Evolutionary conservation across 2,888 invertebrate species (phyloP), one percentile per base, ranked within the genome.

Genomic region (Iphiclides podalirius): DNA sequence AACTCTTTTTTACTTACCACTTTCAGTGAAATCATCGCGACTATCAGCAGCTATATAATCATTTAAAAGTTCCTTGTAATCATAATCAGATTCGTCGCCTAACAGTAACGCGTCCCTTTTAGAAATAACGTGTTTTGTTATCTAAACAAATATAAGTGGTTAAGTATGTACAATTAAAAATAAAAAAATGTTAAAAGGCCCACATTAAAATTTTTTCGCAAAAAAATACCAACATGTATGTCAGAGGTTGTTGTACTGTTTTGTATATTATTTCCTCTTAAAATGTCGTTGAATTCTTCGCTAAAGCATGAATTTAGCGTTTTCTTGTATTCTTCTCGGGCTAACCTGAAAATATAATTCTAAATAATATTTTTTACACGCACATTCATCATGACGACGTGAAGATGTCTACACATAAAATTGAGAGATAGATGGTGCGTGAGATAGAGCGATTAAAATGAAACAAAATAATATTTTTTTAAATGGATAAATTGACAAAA

Each of bases 41-140:
- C 42, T 59, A 4, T 85, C 58, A 47, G 81, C 72, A n/a, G 70
- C 70, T 23, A 83, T 66, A 55, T 91, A 92, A 58, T 90, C 90
- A 4, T 69, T 64, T 52, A 83, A 66, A 34, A 90, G 74, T 36
- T 63, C 63, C 62, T 86, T 73, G 51, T 89, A 88, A n/a, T 46
- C 42, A 35, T 33, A 39, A 14, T 50, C 35, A 4, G 23, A 7
- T 2, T 39, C 26, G n/a, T 33, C 15, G 9, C 13, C 14, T 33
- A 37, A 33, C 1, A 35, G 8, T 1, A 33, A 33, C 12, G 15
- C 28, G 35, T 52, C 39, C 52, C 53, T 26, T 42, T 53, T 53
- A 16, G 17, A 20, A 11, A 50, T 16, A 26, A 35, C 1, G 16
- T 46, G 52, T 15, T 20, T 44, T 38, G 46, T 34, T 33, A 37